Evolutionary conservation across 2,797 vertebrate genomes (phyloP), one percentile per base, ranked within the genome.

Genomic region (Garrulus glandarius): DNA sequence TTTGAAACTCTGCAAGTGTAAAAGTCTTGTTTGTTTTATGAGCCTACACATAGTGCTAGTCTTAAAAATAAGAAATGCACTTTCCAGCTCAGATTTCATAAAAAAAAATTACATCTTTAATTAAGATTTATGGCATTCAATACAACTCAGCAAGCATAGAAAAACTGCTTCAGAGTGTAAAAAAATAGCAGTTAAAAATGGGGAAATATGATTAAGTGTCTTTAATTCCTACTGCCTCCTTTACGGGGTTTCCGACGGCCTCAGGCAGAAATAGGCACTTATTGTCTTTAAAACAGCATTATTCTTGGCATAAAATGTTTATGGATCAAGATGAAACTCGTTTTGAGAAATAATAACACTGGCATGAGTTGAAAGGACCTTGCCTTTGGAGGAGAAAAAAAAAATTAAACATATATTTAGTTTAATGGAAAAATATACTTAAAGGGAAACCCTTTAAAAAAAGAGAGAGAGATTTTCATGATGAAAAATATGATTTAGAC

Each of bases 231-330:
- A 90, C 93, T 95, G 93, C 96, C 92, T 97, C 92, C 97, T 97
- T 95, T 95, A 89, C 72, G 6, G 96, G 91, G 84, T 85, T 98
- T 97, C 95, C 12, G 76, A 94, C 89, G 87, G 97, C 98, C 96
- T 93, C 82, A 95, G 96, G 98, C 97, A 97, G 97, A 97, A 98
- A 97, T 91, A 97, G 95, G 97, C 95, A 97, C 95, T 97, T 97
- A 97, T 94, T 98, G 97, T 98, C 96, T 98, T 97, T 97, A 95
- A 98, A 97, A 96, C 15, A 1, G 95, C 97, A 97, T 98, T 98
- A 97, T 98, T 97, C 96, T 98, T 98, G 97, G 97, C 96, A 97
- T 97, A 95, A 97, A 98, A 96, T 97, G 97, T 98, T 98, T 97
- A 98, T 97, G 97, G 97, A 98, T 98, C 97, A 97, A 98, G 97